phyloP scores from a whole-genome alignment of 2,113 vertebrate species.

The Eudyptes chrysolophus region DNA sequence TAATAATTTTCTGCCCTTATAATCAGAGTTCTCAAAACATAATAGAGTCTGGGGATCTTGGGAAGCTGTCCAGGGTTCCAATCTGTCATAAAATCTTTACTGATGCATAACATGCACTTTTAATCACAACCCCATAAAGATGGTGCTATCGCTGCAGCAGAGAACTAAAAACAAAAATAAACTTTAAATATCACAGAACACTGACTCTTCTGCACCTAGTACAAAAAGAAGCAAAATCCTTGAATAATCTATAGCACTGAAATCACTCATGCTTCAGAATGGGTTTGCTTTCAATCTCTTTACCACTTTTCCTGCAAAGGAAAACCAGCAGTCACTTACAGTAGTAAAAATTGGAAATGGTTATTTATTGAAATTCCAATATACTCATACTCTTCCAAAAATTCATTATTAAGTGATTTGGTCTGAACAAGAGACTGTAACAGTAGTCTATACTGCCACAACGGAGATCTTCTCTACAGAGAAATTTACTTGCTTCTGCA shows the following conservation, averaged over 20 bases:
- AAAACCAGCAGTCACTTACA: not conserved
- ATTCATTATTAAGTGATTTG: not conserved
- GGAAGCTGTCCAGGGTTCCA: conserved; percentile 30
- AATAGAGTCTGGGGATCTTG: conserved; percentile 6
- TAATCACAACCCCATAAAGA: not conserved
- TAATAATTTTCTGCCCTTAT: conserved; percentile 45
- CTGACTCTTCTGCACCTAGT: not conserved
- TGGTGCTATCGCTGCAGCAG: not conserved
- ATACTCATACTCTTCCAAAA: not conserved
- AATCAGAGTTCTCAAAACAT: conserved; percentile 41
- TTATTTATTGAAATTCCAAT: not conserved
- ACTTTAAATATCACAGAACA: not conserved
- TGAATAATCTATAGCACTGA: not conserved
- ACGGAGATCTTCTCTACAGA: not conserved
- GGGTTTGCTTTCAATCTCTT: not conserved
- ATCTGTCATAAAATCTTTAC: not conserved
- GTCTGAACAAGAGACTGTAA: not conserved
- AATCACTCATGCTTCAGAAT: not conserved
- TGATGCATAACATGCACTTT: not conserved
- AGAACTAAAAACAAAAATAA: not conserved
- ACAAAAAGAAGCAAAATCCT: not conserved
- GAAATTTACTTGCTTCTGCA: not conserved
- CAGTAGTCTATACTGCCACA: not conserved
- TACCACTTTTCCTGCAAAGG: not conserved
- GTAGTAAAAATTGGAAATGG: not conserved